Evolutionary conservation across 2,797 vertebrate genomes (phyloP), one percentile per base, ranked within the genome.

Genomic region (Fundulus diaphanus): DNA sequence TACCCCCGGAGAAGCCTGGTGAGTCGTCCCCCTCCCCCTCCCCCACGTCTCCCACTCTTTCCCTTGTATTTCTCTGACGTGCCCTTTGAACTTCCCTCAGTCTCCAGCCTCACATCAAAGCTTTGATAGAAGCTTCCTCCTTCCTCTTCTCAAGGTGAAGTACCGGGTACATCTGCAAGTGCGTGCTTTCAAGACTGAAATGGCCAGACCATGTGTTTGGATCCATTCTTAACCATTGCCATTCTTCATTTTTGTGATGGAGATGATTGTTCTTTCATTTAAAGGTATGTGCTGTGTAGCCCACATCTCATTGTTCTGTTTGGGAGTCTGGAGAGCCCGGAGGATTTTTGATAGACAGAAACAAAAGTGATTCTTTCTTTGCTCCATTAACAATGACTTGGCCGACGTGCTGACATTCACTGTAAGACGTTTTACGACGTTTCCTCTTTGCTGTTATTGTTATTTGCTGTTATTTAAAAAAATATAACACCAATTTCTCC

Each of bases 71-170:
- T 82, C 88, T 86, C 78, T 83, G 72, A 84, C 77, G 56, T 92
- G 92, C 73, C 88, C 92, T 88, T 87, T 92, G 91, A 94, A 91
- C 92, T 82, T 79, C 82, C 88, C 80, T 84, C 87, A 76, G 85
- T 92, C 89, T 92, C 78, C 81, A 82, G 82, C 82, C 86, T 78
- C 78, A 89, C 91, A 89, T 92, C 90, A 93, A 93, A 91, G 92
- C 90, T 87, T 77, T 86, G 84, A 89, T 79, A 74, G 79, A 89
- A 74, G 84, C 86, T 85, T 89, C 86, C 88, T 90, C 81, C 86
- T 93, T 85, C 82, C 83, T 89, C 79, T 70, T 71, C 89, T 88
- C 89, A 93, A 91, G 90, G 91, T 92, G 90, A 93, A 83, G 77
- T 75, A 67, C 70, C 65, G 83, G 51, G 37, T 78, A n/a, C 71